These are phyloP conservation scores for Hippoglossus hippoglossus DNA, from an alignment of 2,797 vertebrate species.

Conservation along the genomic window DNA sequence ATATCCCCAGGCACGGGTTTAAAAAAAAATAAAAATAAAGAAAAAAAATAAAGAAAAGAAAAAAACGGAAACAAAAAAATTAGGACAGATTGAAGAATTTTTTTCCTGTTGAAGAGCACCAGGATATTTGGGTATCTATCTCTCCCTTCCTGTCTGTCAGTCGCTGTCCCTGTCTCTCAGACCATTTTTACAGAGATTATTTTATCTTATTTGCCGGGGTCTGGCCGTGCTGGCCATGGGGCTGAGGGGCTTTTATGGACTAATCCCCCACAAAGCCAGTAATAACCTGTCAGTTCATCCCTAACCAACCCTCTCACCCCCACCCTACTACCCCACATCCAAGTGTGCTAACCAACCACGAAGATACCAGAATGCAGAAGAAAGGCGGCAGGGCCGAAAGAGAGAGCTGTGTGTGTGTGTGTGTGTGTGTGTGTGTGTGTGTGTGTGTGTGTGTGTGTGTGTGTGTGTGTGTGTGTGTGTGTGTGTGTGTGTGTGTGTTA, in stretches of 20 bases:
- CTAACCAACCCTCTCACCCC: constrained; percentile 69
- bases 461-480: constrained; percentile 10
- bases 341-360: constrained; percentile 61
- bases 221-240: constrained; percentile 73
- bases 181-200: constrained; percentile 83
- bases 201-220: constrained; percentile 82
- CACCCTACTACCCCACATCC: constrained; percentile 36
- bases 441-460: constrained; percentile 15
- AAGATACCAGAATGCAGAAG: constrained; percentile 72
- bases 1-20: constrained; percentile 74
- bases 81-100: constrained; percentile 74
- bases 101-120: constrained; percentile 42
- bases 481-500: constrained; percentile 20
- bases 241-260: constrained; percentile 83
- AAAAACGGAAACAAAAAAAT: constrained; percentile 76
- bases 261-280: constrained; percentile 87
- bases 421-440: constrained; percentile 15
- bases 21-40: constrained; percentile 16
- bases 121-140: constrained; percentile 53
- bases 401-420: constrained; percentile 36
- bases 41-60: too few species aligned
- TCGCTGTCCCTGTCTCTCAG: constrained; percentile 51
- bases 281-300: constrained; percentile 88
- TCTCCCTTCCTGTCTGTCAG: constrained; percentile 39
- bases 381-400: constrained; percentile 56